Base-by-base conservation (phyloP, 2,888 invertebrate genomes). In the Hesperia comma region DNA sequence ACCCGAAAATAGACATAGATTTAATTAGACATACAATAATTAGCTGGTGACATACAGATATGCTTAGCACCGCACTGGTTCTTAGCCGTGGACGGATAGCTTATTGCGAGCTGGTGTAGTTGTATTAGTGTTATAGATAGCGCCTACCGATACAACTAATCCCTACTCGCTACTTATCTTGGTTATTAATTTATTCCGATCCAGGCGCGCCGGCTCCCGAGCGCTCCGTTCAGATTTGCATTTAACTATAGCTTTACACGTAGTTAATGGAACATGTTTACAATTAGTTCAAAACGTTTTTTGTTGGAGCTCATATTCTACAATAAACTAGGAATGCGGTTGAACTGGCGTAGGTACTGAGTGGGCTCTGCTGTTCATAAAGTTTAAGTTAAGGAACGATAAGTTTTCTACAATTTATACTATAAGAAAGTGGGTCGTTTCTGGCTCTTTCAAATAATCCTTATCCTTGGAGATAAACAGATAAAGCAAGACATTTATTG, bases 121-220 rank as follows among this genome's bases (percentile, higher is more conserved):
- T 37, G 37, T 12, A 10, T 2, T 8, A 12, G 37, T 37, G 37
- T 54, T n/a, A 15, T 54, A 54, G 32, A 54, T 32, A 32, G 33
- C 54, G 32, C n/a, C 7, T 32, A 15, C 32, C 7, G 49, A 49
- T 54, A 54, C 0, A 54, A n/a, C 8, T 54, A 32, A 54, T 54
- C 54, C 54, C 54, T 40, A 17, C 17, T 19, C 3, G 56, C 40
- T 56, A 40, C 56, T 56, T 37, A 56, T 56, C 32, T 15, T 26
- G 15, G 10, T 32, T 57, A 41, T 57, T 41, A 32, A 43, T 43
- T 58, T 41, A 58, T 41, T 43, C 43, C 43, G 41, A 37, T 56
- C 58, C 15, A 41, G 26, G 6, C 58, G 8, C 19, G 26, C 8
- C 43, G n/a, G n/a, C n/a, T n/a, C n/a, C n/a, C n/a, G 57, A 19